phyloP scores from a whole-genome alignment of 2,888 invertebrate genomes.

The Leptothorax acervorum region DNA sequence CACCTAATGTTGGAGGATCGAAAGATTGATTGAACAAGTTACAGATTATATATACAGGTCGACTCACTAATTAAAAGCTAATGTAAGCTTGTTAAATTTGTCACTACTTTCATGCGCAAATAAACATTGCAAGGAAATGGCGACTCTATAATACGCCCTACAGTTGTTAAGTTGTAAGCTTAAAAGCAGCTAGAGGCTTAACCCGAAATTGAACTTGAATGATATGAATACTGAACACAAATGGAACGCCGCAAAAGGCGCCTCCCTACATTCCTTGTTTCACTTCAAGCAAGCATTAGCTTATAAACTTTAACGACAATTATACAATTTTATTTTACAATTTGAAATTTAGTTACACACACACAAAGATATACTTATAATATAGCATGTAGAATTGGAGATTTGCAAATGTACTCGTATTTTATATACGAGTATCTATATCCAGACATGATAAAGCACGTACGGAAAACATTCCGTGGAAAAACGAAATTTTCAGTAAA shows the following conservation, averaged over 20 bases:
- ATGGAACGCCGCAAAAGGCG: too few relatives aligned
- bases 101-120: not conserved
- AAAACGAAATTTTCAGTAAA: too few relatives aligned
- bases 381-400: not conserved
- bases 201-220: not conserved
- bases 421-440: too few relatives aligned
- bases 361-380: not conserved
- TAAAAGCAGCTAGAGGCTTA: not conserved
- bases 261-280: not conserved
- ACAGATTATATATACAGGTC: too few relatives aligned
- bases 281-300: not conserved
- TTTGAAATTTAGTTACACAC: not conserved
- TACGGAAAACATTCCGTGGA: too few relatives aligned
- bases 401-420: not conserved
- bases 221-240: too few relatives aligned
- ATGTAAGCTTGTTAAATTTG: not conserved
- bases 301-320: not conserved
- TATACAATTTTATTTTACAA: not conserved
- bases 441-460: not conserved
- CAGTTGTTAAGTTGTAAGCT: not conserved
- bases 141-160: not conserved
- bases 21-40: not conserved
- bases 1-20: not conserved
- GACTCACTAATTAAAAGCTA: too few relatives aligned
- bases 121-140: not conserved